Conservation (phyloP, 2,113 vertebrate genomes). For the Erythrocebus patas region DNA sequence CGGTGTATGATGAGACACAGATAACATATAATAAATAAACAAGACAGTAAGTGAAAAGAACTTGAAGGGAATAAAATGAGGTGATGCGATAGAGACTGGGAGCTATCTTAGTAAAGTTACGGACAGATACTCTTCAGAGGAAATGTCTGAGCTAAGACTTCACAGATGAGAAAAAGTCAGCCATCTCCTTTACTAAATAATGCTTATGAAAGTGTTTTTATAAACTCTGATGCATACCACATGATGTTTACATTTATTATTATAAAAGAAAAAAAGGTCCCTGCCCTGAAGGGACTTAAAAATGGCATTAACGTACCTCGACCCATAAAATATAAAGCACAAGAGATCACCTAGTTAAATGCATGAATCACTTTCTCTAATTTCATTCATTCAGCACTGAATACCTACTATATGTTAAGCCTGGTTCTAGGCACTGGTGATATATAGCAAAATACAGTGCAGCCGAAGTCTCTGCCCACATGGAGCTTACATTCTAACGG, state of each 20-base stretch:
- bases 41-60: not conserved
- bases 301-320: not conserved
- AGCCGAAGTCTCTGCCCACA: not conserved
- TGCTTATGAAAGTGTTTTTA: slow-evolving; percentile 29
- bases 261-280: not conserved
- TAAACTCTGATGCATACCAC: not conserved
- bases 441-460: not conserved
- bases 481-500: not conserved
- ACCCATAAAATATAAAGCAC: not conserved
- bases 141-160: not conserved
- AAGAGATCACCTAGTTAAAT: not conserved
- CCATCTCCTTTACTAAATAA: not conserved
- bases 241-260: not conserved
- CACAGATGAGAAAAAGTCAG: not conserved
- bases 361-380: not conserved
- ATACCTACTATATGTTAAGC: not conserved
- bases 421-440: not conserved
- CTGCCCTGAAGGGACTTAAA: not conserved
- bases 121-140: not conserved
- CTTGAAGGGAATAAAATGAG: slow-evolving; percentile 41
- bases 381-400: not conserved
- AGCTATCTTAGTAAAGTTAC: not conserved
- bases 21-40: slow-evolving; percentile 29
- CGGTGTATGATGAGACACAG: not conserved
- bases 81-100: not conserved